A percentile compares a stretch with the other conserved stretches of the same genome.
Conservation (phyloP, 1,140 invertebrate species). For the Meloidogyne exigua region DNA sequence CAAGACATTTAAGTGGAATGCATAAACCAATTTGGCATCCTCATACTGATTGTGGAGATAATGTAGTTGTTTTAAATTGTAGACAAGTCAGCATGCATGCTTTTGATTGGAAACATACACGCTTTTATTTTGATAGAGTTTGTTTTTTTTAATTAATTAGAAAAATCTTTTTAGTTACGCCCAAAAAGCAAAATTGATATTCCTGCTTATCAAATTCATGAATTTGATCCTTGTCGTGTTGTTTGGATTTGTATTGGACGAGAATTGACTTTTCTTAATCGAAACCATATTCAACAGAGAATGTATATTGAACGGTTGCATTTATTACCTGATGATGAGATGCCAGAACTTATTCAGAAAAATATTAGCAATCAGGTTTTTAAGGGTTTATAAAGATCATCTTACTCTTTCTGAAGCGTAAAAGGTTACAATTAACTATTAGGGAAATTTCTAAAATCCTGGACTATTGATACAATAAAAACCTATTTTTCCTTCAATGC, state of each 20-base stretch:
- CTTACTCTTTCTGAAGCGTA: too few relatives aligned
- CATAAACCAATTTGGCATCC: conserved; percentile 62
- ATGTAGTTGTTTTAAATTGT: conserved; percentile 62
- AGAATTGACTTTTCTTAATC: conserved; percentile 32
- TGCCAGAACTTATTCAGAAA: conserved; percentile 52
- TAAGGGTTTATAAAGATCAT: too few relatives aligned
- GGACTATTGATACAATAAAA: too few relatives aligned
- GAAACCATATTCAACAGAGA: conserved; percentile 32
- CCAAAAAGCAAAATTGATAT: conserved; percentile 53
- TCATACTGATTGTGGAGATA: conserved; percentile 62
- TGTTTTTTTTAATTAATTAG: conserved; percentile 7
- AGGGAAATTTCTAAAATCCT: too few relatives aligned
- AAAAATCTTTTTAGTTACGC: conserved; percentile 49
- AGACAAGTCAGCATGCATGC: conserved; percentile 60
- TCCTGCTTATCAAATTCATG: conserved; percentile 59
- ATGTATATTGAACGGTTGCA: conserved; percentile 55
- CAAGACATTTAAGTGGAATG: conserved; percentile 47
- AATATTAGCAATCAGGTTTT: conserved; percentile 59
- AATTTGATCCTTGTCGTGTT: conserved; percentile 60
- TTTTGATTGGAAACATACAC: conserved; percentile 62
- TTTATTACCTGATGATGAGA: conserved; percentile 58
- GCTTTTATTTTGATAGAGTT: conserved; percentile 56
- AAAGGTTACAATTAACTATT: too few relatives aligned
- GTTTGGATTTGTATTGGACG: conserved; percentile 48
- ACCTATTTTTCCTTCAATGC: too few relatives aligned